A percentile compares a stretch with the other conserved stretches of the same genome.
Evolutionary conservation across 2,113 vertebrate species (phyloP).

Genomic region (Tichodroma muraria): DNA sequence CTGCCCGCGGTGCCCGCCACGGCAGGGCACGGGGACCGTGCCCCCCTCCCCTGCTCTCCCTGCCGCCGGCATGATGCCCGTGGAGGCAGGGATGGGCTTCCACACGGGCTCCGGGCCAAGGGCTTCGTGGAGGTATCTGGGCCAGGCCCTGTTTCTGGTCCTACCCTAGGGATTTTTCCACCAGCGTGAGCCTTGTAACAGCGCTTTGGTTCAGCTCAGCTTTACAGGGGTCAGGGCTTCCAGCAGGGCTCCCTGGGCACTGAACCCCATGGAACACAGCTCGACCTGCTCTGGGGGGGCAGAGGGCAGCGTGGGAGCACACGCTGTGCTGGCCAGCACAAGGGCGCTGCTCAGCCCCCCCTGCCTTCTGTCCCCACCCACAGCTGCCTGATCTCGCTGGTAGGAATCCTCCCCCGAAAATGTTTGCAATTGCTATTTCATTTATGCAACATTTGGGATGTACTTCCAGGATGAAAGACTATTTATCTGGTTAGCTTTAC

Average conservation of each 20-base stretch:
- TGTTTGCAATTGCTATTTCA: background rate
- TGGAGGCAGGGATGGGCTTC: background rate
- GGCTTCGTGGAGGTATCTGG: background rate
- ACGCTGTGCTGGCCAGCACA: rapidly evolving
- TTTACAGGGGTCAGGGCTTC: background rate
- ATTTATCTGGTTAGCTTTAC: background rate
- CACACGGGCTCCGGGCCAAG: background rate
- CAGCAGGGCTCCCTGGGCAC: background rate
- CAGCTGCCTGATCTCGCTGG: background rate
- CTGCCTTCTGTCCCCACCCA: too few species aligned
- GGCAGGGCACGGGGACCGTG: rapidly evolving
- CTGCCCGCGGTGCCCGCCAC: too few species aligned
- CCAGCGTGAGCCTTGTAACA: background rate
- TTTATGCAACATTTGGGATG: background rate
- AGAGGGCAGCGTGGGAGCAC: rapidly evolving
- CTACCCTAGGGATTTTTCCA: background rate
- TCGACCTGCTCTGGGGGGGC: rapidly evolving
- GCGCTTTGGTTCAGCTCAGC: background rate
- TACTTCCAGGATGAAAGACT: background rate
- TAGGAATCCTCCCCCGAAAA: background rate
- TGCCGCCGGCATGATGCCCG: rapidly evolving
- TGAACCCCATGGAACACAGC: background rate
- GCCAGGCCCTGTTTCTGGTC: background rate
- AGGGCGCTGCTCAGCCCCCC: background rate
- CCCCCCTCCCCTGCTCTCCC: background rate